A percentile compares a stretch with the other conserved stretches of the same genome.
phyloP scores from a whole-genome alignment of 2,797 vertebrate genomes.

The Buphagus erythrorhynchus region DNA sequence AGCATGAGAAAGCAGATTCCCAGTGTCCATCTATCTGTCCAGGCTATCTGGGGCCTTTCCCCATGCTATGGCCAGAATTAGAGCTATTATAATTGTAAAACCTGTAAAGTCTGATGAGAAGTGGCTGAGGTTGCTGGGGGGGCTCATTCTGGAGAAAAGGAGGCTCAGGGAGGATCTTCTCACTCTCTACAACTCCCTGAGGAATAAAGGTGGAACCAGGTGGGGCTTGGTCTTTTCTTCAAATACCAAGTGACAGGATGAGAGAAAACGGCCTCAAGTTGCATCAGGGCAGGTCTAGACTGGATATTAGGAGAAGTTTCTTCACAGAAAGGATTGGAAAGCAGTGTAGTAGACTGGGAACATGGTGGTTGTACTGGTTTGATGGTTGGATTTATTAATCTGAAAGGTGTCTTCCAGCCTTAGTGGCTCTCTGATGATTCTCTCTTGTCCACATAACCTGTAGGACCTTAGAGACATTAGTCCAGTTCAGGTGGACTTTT shows the following conservation, averaged over 20 bases:
- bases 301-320: neutral
- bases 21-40: neutral
- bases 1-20: neutral
- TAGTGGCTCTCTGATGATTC: neutral
- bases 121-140: neutral
- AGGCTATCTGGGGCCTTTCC: neutral
- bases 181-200: neutral
- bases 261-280: neutral
- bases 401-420: neutral
- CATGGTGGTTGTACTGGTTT: neutral
- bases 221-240: neutral
- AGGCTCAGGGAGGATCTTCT: neutral
- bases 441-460: neutral
- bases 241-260: neutral
- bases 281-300: neutral
- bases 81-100: neutral
- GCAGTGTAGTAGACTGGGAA: neutral
- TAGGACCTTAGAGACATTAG: neutral
- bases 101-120: neutral
- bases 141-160: neutral
- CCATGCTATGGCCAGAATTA: neutral
- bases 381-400: neutral
- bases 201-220: neutral
- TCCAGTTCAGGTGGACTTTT: neutral
- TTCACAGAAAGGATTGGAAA: neutral